Conservation (phyloP, 2,797 vertebrate genomes). For the Neopelma chrysocephalum region DNA sequence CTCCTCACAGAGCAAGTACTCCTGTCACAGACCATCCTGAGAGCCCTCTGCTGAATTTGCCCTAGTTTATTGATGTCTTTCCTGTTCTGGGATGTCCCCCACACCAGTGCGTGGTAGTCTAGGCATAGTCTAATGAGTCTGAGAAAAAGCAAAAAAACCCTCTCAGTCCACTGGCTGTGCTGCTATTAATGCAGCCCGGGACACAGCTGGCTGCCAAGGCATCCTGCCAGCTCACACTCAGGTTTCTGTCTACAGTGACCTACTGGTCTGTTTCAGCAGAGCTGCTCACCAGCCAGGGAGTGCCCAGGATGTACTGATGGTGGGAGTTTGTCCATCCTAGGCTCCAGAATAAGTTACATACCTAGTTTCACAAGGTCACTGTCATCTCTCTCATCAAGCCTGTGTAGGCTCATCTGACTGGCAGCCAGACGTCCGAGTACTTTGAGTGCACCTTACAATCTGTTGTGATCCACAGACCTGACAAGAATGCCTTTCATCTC, state of each 20-base stretch:
- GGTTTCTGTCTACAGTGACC: neutral
- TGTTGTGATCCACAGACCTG: neutral
- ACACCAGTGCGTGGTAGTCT: neutral
- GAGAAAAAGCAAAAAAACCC: neutral
- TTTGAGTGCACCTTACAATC: neutral
- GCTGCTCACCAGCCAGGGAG: neutral
- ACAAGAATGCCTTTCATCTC: neutral
- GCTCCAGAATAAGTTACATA: neutral
- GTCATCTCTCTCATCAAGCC: neutral
- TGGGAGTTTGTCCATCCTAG: rapidly evolving
- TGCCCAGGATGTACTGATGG: neutral
- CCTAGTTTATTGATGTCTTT: neutral
- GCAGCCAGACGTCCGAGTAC: neutral
- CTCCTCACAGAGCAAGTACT: neutral
- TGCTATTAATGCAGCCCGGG: neutral
- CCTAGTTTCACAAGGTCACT: neutral
- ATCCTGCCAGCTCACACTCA: neutral
- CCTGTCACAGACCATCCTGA: neutral
- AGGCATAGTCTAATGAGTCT: neutral
- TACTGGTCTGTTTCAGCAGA: neutral
- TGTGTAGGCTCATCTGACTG: neutral
- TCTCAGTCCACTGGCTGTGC: neutral
- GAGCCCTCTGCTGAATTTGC: neutral
- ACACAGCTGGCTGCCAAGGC: neutral
- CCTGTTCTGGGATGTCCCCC: neutral